Conservation (phyloP, 2,888 invertebrate genomes). For the Eugnorisma glareosa region DNA sequence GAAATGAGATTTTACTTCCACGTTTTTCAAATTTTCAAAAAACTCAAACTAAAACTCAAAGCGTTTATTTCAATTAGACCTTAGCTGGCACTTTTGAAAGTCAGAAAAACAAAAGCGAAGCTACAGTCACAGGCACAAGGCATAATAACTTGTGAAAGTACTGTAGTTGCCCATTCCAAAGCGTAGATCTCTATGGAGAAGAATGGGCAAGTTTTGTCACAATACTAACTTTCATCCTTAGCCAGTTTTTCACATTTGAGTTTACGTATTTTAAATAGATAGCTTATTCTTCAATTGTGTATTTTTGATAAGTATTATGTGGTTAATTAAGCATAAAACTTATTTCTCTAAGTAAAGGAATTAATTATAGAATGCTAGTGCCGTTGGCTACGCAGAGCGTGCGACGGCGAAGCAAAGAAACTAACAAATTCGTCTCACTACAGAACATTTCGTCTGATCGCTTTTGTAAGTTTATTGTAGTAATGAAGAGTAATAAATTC, state of each 20-base stretch:
- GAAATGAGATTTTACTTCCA: background rate
- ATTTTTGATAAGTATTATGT: background rate
- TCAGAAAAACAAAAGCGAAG: too few species aligned
- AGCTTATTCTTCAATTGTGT: too few species aligned
- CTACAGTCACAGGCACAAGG: too few species aligned
- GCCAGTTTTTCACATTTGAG: background rate
- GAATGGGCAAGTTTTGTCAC: too few species aligned
- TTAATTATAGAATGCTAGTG: background rate
- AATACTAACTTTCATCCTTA: background rate
- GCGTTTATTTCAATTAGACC: too few species aligned
- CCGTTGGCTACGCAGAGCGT: background rate
- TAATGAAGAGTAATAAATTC: constrained; percentile 29
- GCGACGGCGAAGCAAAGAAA: background rate
- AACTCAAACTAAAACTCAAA: too few species aligned
- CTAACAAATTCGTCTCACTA: constrained; percentile 20
- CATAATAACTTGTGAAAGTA: too few species aligned
- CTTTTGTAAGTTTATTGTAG: constrained; percentile 20
- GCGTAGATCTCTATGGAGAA: too few species aligned
- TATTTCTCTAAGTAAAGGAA: background rate
- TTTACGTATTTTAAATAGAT: background rate
- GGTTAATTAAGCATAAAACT: background rate
- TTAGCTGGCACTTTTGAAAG: too few species aligned
- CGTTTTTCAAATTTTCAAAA: background rate
- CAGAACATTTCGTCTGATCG: constrained; percentile 30
- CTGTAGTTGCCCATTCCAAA: too few species aligned